Evolutionary conservation across 2,113 vertebrate species (phyloP), one percentile per base, ranked within the genome.

Genomic region (Penelope pileata): DNA sequence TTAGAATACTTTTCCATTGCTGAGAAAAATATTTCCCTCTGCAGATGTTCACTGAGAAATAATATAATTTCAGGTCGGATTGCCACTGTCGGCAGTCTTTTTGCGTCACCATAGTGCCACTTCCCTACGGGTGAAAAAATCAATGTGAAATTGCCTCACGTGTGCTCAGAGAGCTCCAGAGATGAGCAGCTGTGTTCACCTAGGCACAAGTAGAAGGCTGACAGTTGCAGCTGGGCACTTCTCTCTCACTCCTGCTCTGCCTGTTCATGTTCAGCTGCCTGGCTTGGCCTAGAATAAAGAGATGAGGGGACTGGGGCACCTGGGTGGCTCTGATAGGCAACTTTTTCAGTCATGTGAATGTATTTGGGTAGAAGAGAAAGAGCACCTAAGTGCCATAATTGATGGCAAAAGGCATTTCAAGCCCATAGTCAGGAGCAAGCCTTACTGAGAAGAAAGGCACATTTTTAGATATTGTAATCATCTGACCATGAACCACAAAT

Each of bases 111-210:
- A 30, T 36, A 58, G 48, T 43, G 62, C 15, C 32, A 58, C 4
- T n/a, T 51, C 47, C 67, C 19, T 34, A 30, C 2, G 5, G 24
- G 32, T 1, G 16, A 50, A 83, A 23, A 54, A 76, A 42, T 38
- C 14, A 23, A 1, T 2, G 16, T 43, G 23, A 48, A 85, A 48
- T 60, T 3, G 16, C 13, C 10, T 69, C 6, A 1, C 12, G 11
- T 48, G 23, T 32, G 5, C 5, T 69, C n/a, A 4, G 42, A 26
- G 75, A 11, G 30, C 30, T 72, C 62, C 78, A 69, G 21, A 36
- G 54, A 5, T 23, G 45, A 45, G 19, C 2, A 3, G 3, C 19
- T 3, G 0, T 8, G 12, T 45, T 69, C 11, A 32, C 12, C 23
- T 24, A 23, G 26, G 9, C 50, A 34, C 4, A 29, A 7, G 36